Conservation (phyloP, 2,113 vertebrate species). For the Anhinga rufa region DNA sequence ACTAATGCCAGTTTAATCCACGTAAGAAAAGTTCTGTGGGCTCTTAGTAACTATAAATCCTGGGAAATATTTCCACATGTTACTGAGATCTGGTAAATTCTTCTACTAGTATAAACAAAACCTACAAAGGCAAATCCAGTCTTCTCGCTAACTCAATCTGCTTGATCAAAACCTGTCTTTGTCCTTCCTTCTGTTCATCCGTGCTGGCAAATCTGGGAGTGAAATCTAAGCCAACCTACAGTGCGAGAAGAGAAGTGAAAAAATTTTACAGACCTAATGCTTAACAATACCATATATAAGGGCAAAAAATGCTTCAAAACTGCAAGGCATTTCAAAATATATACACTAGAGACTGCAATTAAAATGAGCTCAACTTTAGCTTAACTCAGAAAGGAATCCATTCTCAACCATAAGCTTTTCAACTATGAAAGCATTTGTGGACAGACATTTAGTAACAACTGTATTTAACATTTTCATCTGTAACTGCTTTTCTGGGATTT, state of each 20-base stretch:
- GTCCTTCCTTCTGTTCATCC: conserved; percentile 84
- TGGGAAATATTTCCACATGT: background rate
- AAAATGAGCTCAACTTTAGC: background rate
- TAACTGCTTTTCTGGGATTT: background rate
- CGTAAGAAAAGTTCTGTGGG: background rate
- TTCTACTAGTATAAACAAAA: background rate
- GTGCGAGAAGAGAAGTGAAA: background rate
- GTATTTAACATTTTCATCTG: background rate
- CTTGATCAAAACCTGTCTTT: conserved; percentile 87
- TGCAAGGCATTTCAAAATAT: background rate
- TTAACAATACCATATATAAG: background rate
- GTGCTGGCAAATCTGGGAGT: conserved; percentile 84
- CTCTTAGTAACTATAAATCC: background rate
- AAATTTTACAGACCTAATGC: background rate
- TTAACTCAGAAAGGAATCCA: background rate
- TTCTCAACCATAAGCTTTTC: background rate
- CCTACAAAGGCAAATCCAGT: conserved; percentile 91
- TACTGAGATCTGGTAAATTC: background rate
- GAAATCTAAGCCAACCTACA: conserved; percentile 94
- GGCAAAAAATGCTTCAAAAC: background rate
- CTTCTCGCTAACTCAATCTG: conserved; percentile 87
- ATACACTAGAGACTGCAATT: background rate
- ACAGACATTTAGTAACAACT: background rate
- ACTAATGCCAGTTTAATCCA: background rate
- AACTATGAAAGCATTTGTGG: background rate